Evolutionary conservation across 2,113 vertebrate species (phyloP).

Genomic region (Myanophis thanlyinensis): DNA sequence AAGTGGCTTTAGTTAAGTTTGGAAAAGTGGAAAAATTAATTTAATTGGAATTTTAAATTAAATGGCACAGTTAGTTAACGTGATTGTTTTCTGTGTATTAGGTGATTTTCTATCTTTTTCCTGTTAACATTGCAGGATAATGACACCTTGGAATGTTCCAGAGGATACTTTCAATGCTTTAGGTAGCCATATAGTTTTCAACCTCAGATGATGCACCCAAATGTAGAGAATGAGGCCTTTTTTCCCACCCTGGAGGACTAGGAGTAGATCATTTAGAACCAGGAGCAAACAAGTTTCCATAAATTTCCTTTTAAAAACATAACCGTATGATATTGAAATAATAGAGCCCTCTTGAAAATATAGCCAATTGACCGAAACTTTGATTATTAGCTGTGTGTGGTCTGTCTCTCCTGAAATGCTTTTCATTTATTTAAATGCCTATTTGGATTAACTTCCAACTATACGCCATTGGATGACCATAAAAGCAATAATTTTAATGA

Average conservation of each 20-base stretch:
- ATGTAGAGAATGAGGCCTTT: not conserved
- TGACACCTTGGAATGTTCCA: not conserved
- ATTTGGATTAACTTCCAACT: constrained; percentile 20
- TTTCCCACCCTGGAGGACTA: not conserved
- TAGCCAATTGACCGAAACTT: not conserved
- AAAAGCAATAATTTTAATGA: constrained; percentile 22
- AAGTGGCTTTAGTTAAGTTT: not conserved
- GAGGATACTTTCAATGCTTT: not conserved
- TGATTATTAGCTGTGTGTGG: not conserved
- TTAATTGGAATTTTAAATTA: not conserved
- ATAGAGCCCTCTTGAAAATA: not conserved
- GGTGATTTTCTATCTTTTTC: not conserved
- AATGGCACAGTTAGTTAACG: not conserved
- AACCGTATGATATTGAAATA: not conserved
- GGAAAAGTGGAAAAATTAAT: not conserved
- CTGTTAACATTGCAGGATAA: not conserved
- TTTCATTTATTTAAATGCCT: constrained; percentile 13
- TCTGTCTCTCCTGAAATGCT: not conserved
- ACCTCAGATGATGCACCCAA: not conserved
- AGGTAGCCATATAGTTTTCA: not conserved
- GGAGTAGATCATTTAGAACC: not conserved
- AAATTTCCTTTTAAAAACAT: not conserved
- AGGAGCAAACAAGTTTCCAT: not conserved
- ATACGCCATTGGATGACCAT: not conserved
- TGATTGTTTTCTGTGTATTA: not conserved